These are phyloP conservation scores for Octopus bimaculoides DNA, from an alignment of 1,140 invertebrate species.

Conservation along the genomic window DNA sequence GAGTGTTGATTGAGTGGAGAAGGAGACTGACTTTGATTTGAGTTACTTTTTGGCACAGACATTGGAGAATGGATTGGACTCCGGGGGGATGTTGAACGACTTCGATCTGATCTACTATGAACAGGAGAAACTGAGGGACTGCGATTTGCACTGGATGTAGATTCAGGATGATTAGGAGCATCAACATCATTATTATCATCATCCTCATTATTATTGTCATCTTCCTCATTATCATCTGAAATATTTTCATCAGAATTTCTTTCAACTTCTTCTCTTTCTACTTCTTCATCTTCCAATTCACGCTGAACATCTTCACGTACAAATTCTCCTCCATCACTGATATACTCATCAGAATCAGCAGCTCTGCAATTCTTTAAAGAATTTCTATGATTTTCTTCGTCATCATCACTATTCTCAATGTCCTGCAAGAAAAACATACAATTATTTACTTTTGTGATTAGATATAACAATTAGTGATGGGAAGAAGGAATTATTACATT, in stretches of 20 bases:
- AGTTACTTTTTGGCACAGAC: slow-evolving; percentile 5
- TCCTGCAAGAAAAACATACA: slow-evolving; percentile 12
- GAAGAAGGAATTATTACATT: too few relatives aligned
- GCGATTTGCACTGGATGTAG: slow-evolving; percentile 15
- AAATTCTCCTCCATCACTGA: slow-evolving; percentile 40
- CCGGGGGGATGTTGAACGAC: slow-evolving; percentile 14
- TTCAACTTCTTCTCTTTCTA: slow-evolving; percentile 28
- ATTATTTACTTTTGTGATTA: neutral
- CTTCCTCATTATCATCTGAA: slow-evolving; percentile 28
- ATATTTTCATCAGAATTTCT: slow-evolving; percentile 30
- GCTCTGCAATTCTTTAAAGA: slow-evolving; percentile 23
- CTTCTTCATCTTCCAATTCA: slow-evolving; percentile 46
- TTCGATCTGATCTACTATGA: slow-evolving; percentile 11
- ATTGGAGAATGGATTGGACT: slow-evolving; percentile 10
- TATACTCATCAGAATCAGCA: slow-evolving; percentile 32
- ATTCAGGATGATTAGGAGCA: slow-evolving; percentile 17
- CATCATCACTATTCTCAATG: slow-evolving; percentile 22
- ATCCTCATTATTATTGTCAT: slow-evolving; percentile 19
- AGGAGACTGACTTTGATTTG: slow-evolving; percentile 16
- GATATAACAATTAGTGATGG: too few relatives aligned
- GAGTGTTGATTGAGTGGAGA: slow-evolving; percentile 18
- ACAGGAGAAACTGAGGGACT: slow-evolving; percentile 16
- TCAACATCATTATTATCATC: slow-evolving; percentile 25
- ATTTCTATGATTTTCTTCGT: slow-evolving; percentile 20
- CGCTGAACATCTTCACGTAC: slow-evolving; percentile 28